Evolutionary conservation across 2,113 vertebrate genomes (phyloP).

Genomic region (Probosciger aterrimus): DNA sequence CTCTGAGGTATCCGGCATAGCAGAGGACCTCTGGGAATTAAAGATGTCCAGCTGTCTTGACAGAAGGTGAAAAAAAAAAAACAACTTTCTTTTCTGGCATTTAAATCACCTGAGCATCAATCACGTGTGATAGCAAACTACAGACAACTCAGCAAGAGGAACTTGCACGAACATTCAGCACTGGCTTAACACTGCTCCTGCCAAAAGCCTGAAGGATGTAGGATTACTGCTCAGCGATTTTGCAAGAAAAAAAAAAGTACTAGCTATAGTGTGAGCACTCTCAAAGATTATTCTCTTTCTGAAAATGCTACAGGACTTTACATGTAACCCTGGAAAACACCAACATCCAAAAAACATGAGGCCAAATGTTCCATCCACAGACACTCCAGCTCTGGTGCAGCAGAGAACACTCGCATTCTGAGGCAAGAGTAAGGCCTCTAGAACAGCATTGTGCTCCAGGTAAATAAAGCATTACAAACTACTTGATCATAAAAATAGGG

Average conservation of each 20-base stretch:
- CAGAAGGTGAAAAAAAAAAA: background rate
- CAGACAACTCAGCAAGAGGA: background rate
- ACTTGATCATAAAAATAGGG: background rate
- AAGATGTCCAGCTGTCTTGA: background rate
- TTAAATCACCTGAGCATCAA: background rate
- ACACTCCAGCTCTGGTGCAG: background rate
- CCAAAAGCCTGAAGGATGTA: background rate
- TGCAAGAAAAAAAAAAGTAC: background rate
- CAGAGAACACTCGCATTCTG: background rate
- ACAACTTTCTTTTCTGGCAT: background rate
- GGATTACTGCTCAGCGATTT: background rate
- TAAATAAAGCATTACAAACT: background rate
- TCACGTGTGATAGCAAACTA: background rate
- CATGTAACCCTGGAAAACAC: background rate
- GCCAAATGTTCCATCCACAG: background rate
- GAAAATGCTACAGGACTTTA: background rate
- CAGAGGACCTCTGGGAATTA: background rate
- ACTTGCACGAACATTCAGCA: background rate
- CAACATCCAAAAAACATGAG: background rate
- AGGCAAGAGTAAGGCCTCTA: background rate
- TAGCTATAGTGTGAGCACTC: background rate
- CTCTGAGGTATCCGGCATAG: background rate
- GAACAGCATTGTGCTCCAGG: background rate
- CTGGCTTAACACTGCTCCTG: background rate
- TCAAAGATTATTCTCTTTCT: background rate